phyloP scores from a whole-genome alignment of 2,888 invertebrate genomes.

The Hemaris fuciformis region DNA sequence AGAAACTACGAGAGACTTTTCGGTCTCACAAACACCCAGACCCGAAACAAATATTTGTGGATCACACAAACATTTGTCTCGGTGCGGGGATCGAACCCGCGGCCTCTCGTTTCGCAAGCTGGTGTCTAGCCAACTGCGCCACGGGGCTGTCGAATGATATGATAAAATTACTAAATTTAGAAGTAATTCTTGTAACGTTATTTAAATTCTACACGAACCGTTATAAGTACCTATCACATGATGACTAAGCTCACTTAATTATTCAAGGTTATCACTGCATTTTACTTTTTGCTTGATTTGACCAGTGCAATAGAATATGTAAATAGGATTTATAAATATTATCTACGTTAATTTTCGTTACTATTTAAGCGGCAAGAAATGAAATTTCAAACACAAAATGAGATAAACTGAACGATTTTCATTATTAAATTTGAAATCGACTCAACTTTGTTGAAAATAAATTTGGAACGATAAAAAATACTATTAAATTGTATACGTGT shows the following conservation, averaged over 20 bases:
- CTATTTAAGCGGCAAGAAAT: not conserved
- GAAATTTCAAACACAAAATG: not conserved
- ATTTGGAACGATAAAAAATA: not conserved
- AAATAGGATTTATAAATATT: not conserved
- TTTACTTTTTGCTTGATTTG: not conserved
- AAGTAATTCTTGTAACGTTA: not conserved
- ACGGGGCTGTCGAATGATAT: too few relatives aligned
- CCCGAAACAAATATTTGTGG: too few relatives aligned
- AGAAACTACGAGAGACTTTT: too few relatives aligned
- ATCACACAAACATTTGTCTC: too few relatives aligned
- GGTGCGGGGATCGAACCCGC: too few relatives aligned
- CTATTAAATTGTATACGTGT: not conserved
- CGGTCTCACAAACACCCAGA: too few relatives aligned
- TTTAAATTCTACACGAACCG: not conserved
- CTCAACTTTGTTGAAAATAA: not conserved
- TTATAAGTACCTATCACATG: not conserved
- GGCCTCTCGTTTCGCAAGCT: too few relatives aligned
- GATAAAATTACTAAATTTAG: too few relatives aligned
- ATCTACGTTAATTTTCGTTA: not conserved
- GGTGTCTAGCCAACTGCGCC: too few relatives aligned
- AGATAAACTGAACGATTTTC: not conserved
- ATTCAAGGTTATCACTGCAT: too few relatives aligned
- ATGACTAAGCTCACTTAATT: too few relatives aligned
- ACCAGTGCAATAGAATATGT: not conserved
- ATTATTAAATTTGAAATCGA: not conserved